Evolutionary conservation across 2,888 invertebrate genomes (phyloP).

Genomic region (Ormyrus labotus): DNA sequence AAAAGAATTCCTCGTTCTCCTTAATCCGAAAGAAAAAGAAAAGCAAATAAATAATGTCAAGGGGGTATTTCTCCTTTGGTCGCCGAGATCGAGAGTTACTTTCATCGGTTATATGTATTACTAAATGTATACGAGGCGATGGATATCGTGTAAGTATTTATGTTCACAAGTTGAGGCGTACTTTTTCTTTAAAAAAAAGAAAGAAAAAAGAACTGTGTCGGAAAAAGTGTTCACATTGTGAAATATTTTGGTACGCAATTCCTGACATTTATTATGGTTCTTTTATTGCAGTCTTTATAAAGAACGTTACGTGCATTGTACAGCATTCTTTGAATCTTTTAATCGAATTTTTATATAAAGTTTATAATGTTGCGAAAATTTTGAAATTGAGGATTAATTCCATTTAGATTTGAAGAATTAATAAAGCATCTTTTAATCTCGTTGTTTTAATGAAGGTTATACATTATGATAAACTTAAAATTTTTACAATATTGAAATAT

Average conservation of each 20-base stretch:
- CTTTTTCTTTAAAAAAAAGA: constrained; percentile 3
- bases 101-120: constrained; percentile 32
- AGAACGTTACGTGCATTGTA: too few relatives aligned
- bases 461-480: too few relatives aligned
- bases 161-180: background rate
- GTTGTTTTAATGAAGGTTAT: too few relatives aligned
- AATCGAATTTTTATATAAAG: too few relatives aligned
- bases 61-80: constrained; percentile 5
- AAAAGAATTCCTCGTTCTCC: too few relatives aligned
- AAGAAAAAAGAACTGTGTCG: background rate
- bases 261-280: background rate
- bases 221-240: constrained; percentile 14
- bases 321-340: background rate
- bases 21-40: constrained; percentile 14
- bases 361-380: too few relatives aligned
- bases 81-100: background rate
- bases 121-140: constrained; percentile 24
- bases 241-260: background rate
- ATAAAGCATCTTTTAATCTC: too few relatives aligned
- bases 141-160: constrained; percentile 21
- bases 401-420: too few relatives aligned
- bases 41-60: constrained; percentile 23
- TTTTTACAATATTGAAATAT: too few relatives aligned
- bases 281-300: too few relatives aligned
- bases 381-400: too few relatives aligned